Evolutionary conservation across 2,888 invertebrate genomes (phyloP).

Genomic region (Hypercompe scribonia): DNA sequence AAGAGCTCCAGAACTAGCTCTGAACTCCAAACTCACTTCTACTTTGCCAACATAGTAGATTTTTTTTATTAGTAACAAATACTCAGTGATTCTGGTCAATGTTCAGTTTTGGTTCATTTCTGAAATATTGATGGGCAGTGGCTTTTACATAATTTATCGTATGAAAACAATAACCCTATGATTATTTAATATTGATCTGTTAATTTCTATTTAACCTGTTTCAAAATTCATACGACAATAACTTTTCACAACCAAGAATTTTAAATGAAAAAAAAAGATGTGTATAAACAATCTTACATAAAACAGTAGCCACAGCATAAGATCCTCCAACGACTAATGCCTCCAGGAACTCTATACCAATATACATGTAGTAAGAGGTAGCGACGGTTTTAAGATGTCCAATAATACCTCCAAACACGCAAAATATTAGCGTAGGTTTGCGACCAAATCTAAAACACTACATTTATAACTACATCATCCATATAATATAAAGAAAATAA

Average conservation of each 20-base stretch:
- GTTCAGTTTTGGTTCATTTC: no score
- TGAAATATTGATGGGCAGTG: no score
- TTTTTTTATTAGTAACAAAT: no score
- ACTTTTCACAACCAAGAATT: not conserved
- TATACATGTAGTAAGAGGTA: slow-evolving; percentile 65
- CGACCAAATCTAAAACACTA: slow-evolving; percentile 68
- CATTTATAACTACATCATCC: slow-evolving; percentile 4
- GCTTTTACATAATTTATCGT: no score
- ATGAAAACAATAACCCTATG: no score
- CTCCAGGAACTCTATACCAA: slow-evolving; percentile 70
- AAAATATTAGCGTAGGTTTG: slow-evolving; percentile 68
- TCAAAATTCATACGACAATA: not conserved
- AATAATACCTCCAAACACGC: slow-evolving; percentile 63
- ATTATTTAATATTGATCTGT: no score
- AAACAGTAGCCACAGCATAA: slow-evolving; percentile 66
- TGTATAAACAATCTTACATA: slow-evolving; percentile 59
- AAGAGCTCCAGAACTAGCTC: no score
- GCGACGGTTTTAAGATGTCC: slow-evolving; percentile 72
- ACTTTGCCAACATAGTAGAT: no score
- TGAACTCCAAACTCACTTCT: no score
- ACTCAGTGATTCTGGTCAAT: no score
- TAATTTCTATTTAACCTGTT: no score
- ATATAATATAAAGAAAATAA: not conserved
- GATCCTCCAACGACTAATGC: slow-evolving; percentile 68
- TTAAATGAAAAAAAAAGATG: not conserved